Base-by-base conservation (phyloP, 2,113 vertebrate species). In the Saiga tatarica region DNA sequence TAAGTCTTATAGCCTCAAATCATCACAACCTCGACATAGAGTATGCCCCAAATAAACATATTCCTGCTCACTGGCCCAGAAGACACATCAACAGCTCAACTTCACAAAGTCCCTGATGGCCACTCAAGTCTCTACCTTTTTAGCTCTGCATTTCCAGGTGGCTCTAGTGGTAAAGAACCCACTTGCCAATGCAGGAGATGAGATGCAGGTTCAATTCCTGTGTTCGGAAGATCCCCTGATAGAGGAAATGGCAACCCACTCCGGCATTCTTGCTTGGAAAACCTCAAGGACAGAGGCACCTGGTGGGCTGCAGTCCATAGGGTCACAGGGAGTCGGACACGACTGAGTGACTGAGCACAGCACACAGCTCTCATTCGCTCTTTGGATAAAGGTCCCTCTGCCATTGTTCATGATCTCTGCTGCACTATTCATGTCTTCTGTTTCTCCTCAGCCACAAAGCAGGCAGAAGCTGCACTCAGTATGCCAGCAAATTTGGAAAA, bases 11-110 rank as follows among this genome's bases (percentile, higher is more conserved):
- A 16, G 39, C 59, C 36, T 95, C 47, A 21, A 50, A n/a, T 42
- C 16, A 45, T 59, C 25, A 87, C 13, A 26, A 12, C 13, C n/a
- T 76, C 19, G 9, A 84, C 1, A 8, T 0, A 14, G 87, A 59
- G 14, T 21, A 30, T 7, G 15, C 23, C 26, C 76, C 10, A 47
- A 64, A 83, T 7, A 89, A 90, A 93, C 74, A 26, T 0, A 33
- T 0, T 5, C 21, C 60, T 30, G 10, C 26, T 39, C 17, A 2
- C 0, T 21, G 33, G 12, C 57, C 64, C 9, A 3, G n/a, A 7
- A 67, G n/a, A 45, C 10, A 13, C 7, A 25, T 12, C 17, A 2
- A 50, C 16, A n/a, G 60, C n/a, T 67, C 7, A 50, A 33, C 23
- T 81, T 23, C 53, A 59, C 16, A 19, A 9, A 3, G 30, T 2